Base-by-base conservation (phyloP, 1,140 invertebrate species). In the Rhagoletis zephyria region DNA sequence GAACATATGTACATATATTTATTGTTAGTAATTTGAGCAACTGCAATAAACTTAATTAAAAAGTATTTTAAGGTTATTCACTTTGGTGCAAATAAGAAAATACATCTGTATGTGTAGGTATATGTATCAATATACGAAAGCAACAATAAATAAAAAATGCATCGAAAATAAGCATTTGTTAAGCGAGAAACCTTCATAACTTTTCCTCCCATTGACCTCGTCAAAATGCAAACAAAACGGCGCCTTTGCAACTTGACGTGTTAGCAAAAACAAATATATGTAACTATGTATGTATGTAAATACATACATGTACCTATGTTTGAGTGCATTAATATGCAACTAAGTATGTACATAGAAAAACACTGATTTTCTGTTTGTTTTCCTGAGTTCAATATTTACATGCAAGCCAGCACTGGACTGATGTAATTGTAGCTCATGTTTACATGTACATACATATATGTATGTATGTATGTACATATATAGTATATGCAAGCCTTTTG, bases 321-420 rank as follows among this genome's bases (percentile, higher is more conserved):
- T 87, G 48, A 51, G 12, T 65, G 9, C 45, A 19, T 42, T 42
- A 42, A 14, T 85, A 40, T 40, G 81, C 3, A 30, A 30, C 30
- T 30, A 30, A 30, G 56, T 86, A 30, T 48, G 77, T 87, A 51
- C 74, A 40, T 87, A 59, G 59, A 51, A 63, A 61, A 19, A 63
- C 59, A 61, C 30, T 81, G 81, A 63, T 85, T 89, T 56, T 87
- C 81, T 51, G 59, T 45, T 63, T 86, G 5, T 86, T 64, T 86
- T 61, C 85, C 59, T 86, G 59, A 56, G 63, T 81, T 56, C 51
- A 51, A 56, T 81, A 81, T 81, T 81, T 81, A n/a, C 74, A 51
- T 81, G 74, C 74, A 4, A 81, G 14, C 48, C 74, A 81, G 40
- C n/a, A 42, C 42, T 51, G 7, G 61, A n/a, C 74, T 56, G 48